Base-by-base conservation (phyloP, 2,113 vertebrate genomes). In the Ceyx margarethae region DNA sequence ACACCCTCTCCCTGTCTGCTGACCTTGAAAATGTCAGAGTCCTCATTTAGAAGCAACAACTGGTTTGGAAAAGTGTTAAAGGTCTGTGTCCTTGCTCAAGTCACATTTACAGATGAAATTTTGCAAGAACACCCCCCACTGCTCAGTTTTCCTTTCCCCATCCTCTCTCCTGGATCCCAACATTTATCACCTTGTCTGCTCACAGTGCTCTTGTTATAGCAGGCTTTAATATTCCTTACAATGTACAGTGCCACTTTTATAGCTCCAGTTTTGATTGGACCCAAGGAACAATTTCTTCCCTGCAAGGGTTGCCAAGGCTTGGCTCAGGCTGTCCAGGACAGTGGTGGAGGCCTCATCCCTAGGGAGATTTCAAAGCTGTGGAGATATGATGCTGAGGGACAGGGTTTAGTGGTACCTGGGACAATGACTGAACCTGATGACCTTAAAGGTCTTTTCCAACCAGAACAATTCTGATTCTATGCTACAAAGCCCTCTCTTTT, bases 1-100 rank as follows among this genome's bases (percentile, higher is more conserved):
- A 5, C 46, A 26, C 26, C 31, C 51, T 67, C 25, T 42, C 33
- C 46, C 33, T 50, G 65, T 9, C 72, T 20, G 69, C 75, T n/a
- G 94, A 89, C 95, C 95, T 95, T 95, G 87, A 10, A 94, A 96
- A 97, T 76, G 91, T 87, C 94, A 95, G 69, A 35, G n/a, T 53
- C 26, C 91, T 92, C 87, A 80, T 93, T 95, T 93, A 69, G 65
- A 77, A 78, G 84, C 40, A 88, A 75, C 64, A 78, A 48, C 29
- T 66, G 67, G n/a, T 46, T 60, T 45, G 66, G 51, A 19, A 16
- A 79, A 92, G 22, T 50, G 83, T 37, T 12, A 43, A 71, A 33
- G 14, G 33, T 50, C 45, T 7, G 33, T 56, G 79, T 37, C 68
- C 31, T 75, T 21, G n/a, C 72, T 68, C 15, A 3, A 83, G 84